Percentiles rank a stretch among this genome's conserved stretches.
Conservation (phyloP, 2,888 invertebrate genomes). For the Tenthredo mesomela region DNA sequence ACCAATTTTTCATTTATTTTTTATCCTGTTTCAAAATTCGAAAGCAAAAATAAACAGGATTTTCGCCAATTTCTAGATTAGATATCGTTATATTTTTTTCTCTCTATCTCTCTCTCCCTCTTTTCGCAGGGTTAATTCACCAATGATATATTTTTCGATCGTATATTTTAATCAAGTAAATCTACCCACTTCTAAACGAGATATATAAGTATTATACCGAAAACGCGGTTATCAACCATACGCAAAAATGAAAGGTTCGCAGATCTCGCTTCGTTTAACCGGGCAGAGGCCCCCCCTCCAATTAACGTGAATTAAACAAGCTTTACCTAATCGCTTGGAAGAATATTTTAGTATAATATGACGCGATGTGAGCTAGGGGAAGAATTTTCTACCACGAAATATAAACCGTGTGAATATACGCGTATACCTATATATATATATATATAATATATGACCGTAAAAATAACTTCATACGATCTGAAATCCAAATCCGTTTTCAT, state of each 20-base stretch:
- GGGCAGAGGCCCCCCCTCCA: background rate
- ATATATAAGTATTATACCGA: background rate
- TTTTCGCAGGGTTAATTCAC: background rate
- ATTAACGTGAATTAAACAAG: slow-evolving; percentile 41
- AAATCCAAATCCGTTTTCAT: background rate
- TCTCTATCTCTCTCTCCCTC: background rate
- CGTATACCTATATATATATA: background rate
- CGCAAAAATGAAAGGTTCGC: slow-evolving; percentile 11
- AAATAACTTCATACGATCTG: background rate
- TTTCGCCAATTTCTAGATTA: background rate
- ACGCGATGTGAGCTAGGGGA: background rate
- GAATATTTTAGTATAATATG: slow-evolving; percentile 22
- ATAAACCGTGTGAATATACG: background rate
- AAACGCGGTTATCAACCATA: slow-evolving; percentile 2
- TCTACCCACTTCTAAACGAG: background rate
- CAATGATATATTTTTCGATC: background rate
- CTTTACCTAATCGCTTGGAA: slow-evolving; percentile 31
- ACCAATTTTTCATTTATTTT: background rate
- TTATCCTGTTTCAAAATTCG: background rate
- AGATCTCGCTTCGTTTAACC: slow-evolving; percentile 21
- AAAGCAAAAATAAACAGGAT: background rate
- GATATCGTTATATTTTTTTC: background rate
- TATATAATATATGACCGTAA: background rate
- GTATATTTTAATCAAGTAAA: background rate
- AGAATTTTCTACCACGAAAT: background rate